Base-by-base conservation (phyloP, 1,140 invertebrate genomes). In the Eurosta solidaginis region DNA sequence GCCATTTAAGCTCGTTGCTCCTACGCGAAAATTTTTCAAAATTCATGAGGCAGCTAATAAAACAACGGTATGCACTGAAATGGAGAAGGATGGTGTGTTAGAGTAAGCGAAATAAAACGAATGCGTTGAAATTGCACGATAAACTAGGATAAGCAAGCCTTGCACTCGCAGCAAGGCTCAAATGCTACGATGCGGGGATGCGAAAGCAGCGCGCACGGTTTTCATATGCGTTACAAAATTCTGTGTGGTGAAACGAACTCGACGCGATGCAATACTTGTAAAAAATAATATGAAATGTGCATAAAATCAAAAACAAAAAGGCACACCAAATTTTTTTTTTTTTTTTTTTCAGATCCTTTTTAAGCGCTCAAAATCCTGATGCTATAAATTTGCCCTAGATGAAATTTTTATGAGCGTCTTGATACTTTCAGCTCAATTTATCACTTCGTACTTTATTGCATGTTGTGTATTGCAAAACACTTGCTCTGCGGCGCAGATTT, bases 321-420 rank as follows among this genome's bases (percentile, higher is more conserved):
- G 29, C 3, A 27, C 22, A 54, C 22, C 10, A 27, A 54, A 54
- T 54, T 52, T 54, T 54, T 27, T 54, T 20, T 27, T 12, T 29
- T 40, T 22, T 68, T 17, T 68, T 25, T n/a, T n/a, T n/a, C n/a
- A n/a, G n/a, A n/a, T n/a, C n/a, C n/a, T n/a, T n/a, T n/a, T n/a
- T n/a, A n/a, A n/a, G n/a, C n/a, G n/a, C 17, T 22, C 33, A 29
- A 79, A 79, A 75, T 76, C 68, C 78, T 77, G 74, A 29, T 63
- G 63, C 75, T 49, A 79, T 73, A 77, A 74, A 79, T 77, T 77
- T 44, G 36, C 75, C 52, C 42, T 44, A 79, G 68, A 63, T 77
- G 76, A 79, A 79, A 77, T 79, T 79, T 79, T 79, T 79, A 79
- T 79, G 78, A 79, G 47, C 78, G 78, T 79, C 78, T 79, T 79